Evolutionary conservation across 2,113 vertebrate species (phyloP), one percentile per base, ranked within the genome.

Genomic region (Emydocephalus ijimae): DNA sequence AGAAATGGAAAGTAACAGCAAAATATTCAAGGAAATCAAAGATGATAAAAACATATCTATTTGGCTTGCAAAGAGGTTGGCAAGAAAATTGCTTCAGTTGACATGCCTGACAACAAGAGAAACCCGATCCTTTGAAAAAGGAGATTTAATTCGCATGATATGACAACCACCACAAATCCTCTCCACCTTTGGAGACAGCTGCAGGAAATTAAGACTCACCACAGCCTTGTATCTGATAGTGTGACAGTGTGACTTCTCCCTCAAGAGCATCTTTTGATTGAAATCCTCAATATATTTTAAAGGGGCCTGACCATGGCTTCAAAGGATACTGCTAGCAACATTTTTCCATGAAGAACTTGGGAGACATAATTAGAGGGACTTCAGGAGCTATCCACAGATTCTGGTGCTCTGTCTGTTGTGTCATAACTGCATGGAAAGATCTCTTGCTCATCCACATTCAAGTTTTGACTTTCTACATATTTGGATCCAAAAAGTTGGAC

Each of bases 161-260:
- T 20, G 34, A 20, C 48, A 69, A 48, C 55, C 59, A 52, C 50
- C 54, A 8, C 6, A 81, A 92, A 26, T n/a, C 59, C 87, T 81
- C 52, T n/a, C 48, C 88, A 69, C 23, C 57, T 88, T 91, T 24
- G 5, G n/a, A 88, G 59, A 69, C 69, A 85, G 81, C 54, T 23
- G 48, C 61, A 89, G 87, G 61, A 89, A 92, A 88, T 92, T 88
- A 89, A 52, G 39, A 43, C 34, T 89, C 50, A 45, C 87, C 87
- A 87, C 26, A n/a, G 69, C 23, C 34, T 74, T 69, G 87, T 89
- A 89, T 81, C 57, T 55, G 87, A 88, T 55, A 54, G 45, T 39
- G 57, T 54, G 59, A n/a, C n/a, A 14, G 59, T 29, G 74, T 45
- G 26, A 74, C 86, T 55, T 74, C 34, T 39, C 34, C n/a, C 69